Conservation (phyloP, 2,113 vertebrate species). For the Bucco capensis region DNA sequence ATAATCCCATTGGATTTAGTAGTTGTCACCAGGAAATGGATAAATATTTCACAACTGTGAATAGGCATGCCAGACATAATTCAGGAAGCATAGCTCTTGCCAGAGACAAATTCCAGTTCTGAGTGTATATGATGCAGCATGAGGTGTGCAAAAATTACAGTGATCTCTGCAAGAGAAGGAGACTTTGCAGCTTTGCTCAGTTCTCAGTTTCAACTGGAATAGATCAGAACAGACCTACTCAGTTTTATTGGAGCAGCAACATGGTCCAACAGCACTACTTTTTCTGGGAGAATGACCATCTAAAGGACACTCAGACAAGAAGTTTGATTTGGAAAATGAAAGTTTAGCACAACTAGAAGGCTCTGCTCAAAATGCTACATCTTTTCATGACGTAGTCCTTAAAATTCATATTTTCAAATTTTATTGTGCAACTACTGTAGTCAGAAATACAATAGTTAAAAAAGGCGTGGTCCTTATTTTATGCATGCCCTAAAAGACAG, state of each 20-base stretch:
- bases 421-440: neutral
- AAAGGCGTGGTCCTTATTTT: neutral
- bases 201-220: neutral
- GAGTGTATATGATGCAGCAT: neutral
- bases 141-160: slow-evolving; percentile 10
- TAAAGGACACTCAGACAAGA: neutral
- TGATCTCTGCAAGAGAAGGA: neutral
- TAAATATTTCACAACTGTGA: slow-evolving; percentile 14
- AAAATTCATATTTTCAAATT: neutral
- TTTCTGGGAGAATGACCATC: neutral
- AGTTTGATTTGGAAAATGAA: neutral
- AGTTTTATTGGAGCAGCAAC: neutral
- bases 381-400: neutral
- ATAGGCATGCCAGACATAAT: neutral
- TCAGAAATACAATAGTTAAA: neutral
- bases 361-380: neutral
- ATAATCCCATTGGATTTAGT: neutral
- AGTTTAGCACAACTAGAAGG: neutral
- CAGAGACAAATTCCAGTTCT: slow-evolving; percentile 29
- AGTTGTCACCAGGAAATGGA: slow-evolving; percentile 14
- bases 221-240: neutral
- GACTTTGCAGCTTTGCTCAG: neutral
- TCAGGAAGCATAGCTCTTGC: neutral
- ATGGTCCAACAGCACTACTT: neutral
- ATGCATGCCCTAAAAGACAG: neutral